Conservation (phyloP, 2,888 invertebrate species). For the Loripinus fragilis region DNA sequence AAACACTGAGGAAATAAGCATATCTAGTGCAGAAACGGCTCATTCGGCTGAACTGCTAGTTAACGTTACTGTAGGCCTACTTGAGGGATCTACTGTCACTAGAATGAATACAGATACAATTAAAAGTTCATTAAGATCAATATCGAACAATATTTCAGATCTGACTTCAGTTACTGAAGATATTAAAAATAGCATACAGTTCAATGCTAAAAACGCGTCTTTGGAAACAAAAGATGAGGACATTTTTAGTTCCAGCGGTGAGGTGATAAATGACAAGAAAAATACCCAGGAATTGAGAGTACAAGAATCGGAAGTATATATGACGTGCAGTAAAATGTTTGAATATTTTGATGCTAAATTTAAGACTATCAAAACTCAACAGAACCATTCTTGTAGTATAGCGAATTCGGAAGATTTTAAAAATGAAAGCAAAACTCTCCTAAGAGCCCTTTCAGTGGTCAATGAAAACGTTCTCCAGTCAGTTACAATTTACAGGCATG, state of each 20-base stretch:
- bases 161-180: slow-evolving; percentile 32
- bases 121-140: slow-evolving; percentile 1
- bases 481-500: slow-evolving; percentile 68
- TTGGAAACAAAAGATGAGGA: slow-evolving; percentile 23
- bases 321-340: slow-evolving; percentile 48
- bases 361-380: slow-evolving; percentile 37
- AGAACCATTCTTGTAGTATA: slow-evolving; percentile 28
- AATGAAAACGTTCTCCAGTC: slow-evolving; percentile 72
- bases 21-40: slow-evolving; percentile 28
- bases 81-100: background rate
- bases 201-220: slow-evolving; percentile 30
- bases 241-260: slow-evolving; percentile 2
- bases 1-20: slow-evolving; percentile 36
- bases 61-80: slow-evolving; percentile 17
- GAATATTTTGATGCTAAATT: slow-evolving; percentile 50
- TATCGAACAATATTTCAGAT: slow-evolving; percentile 32
- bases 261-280: slow-evolving; percentile 7
- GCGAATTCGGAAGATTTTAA: slow-evolving; percentile 42
- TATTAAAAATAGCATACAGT: slow-evolving; percentile 32
- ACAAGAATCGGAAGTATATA: slow-evolving; percentile 22
- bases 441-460: slow-evolving; percentile 64
- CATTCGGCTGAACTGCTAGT: slow-evolving; percentile 7
- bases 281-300: slow-evolving; percentile 32
- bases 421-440: slow-evolving; percentile 58
- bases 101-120: background rate